phyloP scores from a whole-genome alignment of 2,797 vertebrate genomes.

The Melanogrammus aeglefinus region DNA sequence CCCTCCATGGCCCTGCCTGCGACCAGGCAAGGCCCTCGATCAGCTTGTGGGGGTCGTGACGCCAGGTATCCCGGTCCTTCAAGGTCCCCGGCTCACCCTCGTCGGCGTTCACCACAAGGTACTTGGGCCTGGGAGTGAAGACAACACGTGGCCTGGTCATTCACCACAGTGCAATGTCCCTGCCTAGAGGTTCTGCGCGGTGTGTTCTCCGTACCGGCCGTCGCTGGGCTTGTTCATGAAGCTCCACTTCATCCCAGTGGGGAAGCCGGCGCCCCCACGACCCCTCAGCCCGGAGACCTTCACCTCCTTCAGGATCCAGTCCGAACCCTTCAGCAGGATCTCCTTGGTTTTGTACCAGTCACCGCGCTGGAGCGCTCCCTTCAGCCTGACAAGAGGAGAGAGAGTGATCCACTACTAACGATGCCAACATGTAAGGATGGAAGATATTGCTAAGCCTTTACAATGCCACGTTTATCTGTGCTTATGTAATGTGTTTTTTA shows the following conservation, averaged over 20 bases:
- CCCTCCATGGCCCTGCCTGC: constrained; percentile 86
- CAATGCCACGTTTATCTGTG: no score
- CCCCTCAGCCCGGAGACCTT: constrained; percentile 87
- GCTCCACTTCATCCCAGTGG: constrained; percentile 94
- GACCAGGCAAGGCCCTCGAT: constrained; percentile 87
- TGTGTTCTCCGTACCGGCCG: constrained; percentile 73
- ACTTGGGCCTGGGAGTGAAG: constrained; percentile 79
- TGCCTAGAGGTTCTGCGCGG: background rate
- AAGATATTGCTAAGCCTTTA: no score
- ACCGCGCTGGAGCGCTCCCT: constrained; percentile 81
- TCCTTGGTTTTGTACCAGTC: constrained; percentile 97
- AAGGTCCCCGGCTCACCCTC: constrained; percentile 91
- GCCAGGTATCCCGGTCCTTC: constrained; percentile 91
- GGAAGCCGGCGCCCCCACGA: constrained; percentile 88
- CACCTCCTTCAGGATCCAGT: constrained; percentile 91
- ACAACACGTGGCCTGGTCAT: background rate
- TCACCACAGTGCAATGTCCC: no score
- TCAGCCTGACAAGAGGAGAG: constrained; percentile 70
- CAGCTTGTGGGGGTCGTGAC: constrained; percentile 89
- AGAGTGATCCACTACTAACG: background rate
- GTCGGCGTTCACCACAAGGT: constrained; percentile 91
- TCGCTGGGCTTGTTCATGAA: constrained; percentile 96
- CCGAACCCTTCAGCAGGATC: constrained; percentile 86
- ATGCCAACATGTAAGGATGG: no score
- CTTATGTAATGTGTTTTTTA: no score